Evolutionary conservation across 2,888 invertebrate species (phyloP).

Genomic region (Drosophila melanosoma): DNA sequence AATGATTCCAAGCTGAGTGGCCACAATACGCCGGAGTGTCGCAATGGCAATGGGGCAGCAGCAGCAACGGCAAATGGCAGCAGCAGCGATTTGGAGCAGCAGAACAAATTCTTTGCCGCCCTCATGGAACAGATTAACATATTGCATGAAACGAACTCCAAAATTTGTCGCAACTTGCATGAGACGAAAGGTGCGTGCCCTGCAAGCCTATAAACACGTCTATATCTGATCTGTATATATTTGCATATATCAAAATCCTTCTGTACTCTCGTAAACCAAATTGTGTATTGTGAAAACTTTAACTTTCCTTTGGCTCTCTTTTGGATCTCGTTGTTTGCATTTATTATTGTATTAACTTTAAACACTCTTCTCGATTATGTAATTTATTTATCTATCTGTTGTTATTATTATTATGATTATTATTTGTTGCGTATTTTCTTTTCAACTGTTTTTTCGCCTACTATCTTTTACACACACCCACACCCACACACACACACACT

Average conservation of each 20-base stretch:
- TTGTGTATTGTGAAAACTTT: constrained; percentile 17
- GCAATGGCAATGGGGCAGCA: constrained; percentile 65
- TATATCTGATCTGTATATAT: neutral
- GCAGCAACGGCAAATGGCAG: constrained; percentile 50
- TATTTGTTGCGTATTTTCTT: constrained; percentile 58
- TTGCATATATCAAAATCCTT: constrained; percentile 1
- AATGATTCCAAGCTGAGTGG: constrained; percentile 84
- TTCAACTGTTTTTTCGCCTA: constrained; percentile 55
- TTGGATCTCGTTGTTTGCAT: constrained; percentile 33
- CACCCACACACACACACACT: constrained; percentile 42
- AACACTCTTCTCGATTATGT: constrained; percentile 42
- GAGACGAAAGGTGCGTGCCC: constrained; percentile 88
- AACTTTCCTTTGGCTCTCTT: constrained; percentile 12
- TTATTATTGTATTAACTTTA: constrained; percentile 28
- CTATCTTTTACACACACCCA: constrained; percentile 46
- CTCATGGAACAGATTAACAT: constrained; percentile 90
- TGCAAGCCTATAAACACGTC: neutral
- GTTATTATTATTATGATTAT: constrained; percentile 28
- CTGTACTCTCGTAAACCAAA: constrained; percentile 27
- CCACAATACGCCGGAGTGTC: constrained; percentile 83
- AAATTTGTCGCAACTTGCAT: constrained; percentile 90
- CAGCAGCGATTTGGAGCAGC: constrained; percentile 79
- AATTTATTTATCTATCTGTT: constrained; percentile 34
- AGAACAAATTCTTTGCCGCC: constrained; percentile 85
- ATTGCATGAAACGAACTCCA: constrained; percentile 90